Evolutionary conservation across 2,888 invertebrate genomes (phyloP), one percentile per base, ranked within the genome.

Genomic region (Hydroisotoma schaefferi): DNA sequence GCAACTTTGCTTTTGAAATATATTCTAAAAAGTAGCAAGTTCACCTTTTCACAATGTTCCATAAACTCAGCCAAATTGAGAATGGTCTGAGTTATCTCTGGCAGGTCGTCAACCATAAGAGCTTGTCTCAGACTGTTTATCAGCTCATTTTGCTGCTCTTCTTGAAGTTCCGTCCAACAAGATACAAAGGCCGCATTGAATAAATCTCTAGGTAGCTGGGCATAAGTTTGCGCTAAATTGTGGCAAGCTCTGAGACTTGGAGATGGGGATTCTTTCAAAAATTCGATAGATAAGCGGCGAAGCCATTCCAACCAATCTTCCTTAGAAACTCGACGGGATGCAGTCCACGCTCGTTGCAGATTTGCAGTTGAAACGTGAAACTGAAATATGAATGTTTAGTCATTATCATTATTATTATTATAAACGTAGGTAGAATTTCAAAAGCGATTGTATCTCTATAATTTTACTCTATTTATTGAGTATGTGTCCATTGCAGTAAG

Each of bases 251-350:
- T 82, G 20, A 99, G 79, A 0, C 97, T 94, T 5, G 95, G 94
- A 29, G 94, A 94, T 2, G 95, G 94, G 0, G 95, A 95, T 75
- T 95, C 94, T 70, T 94, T 94, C 8, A 99, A 81, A 28, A 99
- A 80, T 54, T 94, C 95, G 67, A 94, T 90, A 62, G 94, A 93
- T 60, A 99, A 81, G 44, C 93, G 83, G 44, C 92, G 82, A 53
- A 98, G 78, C 99, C 98, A 99, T 76, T 98, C 97, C 48, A 95
- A 81, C 99, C 99, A 99, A 78, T 99, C 99, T 73, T 99, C 98
- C 76, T 94, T 94, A 1, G 94, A 94, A 0, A 95, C 94, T 62
- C 94, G 83, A 55, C 93, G 83, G 27, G 88, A 88, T 1, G 92
- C 90, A n/a, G 90, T 88, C 90, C 94, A 93, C 0, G 92, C 90